Percentiles rank a stretch among this genome's conserved stretches.
Conservation (phyloP, 2,888 invertebrate genomes). For the Ichneumon xanthorius region DNA sequence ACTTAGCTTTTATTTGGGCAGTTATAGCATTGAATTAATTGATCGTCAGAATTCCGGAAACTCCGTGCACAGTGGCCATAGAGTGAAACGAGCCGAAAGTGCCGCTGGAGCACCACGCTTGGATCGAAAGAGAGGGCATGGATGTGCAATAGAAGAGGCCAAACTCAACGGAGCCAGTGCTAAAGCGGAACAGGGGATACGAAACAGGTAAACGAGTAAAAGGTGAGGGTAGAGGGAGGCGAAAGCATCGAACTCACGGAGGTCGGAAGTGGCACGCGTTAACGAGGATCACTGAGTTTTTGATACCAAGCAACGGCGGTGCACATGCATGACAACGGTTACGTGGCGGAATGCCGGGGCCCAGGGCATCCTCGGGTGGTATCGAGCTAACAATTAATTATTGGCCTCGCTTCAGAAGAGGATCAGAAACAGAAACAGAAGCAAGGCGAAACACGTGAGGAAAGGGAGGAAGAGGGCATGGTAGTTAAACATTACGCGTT, state of each 20-base stretch:
- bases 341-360: conserved; percentile 28
- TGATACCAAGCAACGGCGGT: conserved; percentile 20
- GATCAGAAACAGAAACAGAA: conserved; percentile 47
- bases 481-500: conserved; percentile 84
- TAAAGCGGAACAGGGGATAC: conserved; percentile 28
- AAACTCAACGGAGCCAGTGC: conserved; percentile 1
- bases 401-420: conserved; percentile 80
- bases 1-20: background rate
- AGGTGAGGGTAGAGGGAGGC: background rate
- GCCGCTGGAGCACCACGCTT: conserved; percentile 1
- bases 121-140: conserved; percentile 25
- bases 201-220: conserved; percentile 10
- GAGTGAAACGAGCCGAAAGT: conserved; percentile 64
- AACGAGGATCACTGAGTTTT: conserved; percentile 23
- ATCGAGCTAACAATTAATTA: conserved; percentile 83
- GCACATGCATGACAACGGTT: conserved; percentile 22
- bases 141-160: conserved; percentile 16
- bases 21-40: background rate
- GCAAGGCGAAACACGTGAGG: conserved; percentile 42
- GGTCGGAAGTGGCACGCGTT: background rate
- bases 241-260: conserved; percentile 26
- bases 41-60: conserved; percentile 53
- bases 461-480: conserved; percentile 71
- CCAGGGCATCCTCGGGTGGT: conserved; percentile 39
- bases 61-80: conserved; percentile 47